Evolutionary conservation across 1,140 invertebrate species (phyloP), one percentile per base, ranked within the genome.

Genomic region (Zaprionus africanus): DNA sequence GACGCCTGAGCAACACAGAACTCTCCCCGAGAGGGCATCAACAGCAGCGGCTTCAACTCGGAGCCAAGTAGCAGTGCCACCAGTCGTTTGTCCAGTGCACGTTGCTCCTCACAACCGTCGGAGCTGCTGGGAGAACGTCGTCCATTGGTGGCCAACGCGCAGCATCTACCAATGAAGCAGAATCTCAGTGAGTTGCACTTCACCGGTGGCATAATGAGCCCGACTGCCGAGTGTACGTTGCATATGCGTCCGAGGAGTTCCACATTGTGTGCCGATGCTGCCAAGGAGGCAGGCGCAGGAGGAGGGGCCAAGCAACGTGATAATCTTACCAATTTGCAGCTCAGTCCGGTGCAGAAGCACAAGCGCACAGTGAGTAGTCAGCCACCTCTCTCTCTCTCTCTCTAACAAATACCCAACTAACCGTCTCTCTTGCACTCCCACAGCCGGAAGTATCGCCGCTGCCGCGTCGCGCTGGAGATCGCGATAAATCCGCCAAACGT

Each of bases 401-500:
- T 51, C 46, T 24, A n/a, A 0, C 0, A 0, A 2, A 17, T 46
- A 6, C 15, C 41, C 7, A 49, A 61, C 11, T 64, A 60, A 69
- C n/a, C 7, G 7, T 58, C 13, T 36, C 72, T 31, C 5, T 41
- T 38, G 9, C 31, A 34, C 31, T 34, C 22, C n/a, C 11, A 36
- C 51, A 91, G 85, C 81, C 81, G 63, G 84, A 82, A 41, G 79
- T 69, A 34, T 90, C 85, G n/a, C 84, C 77, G 34, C 73, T 78
- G 11, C 81, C 80, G 26, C 78, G 66, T 63, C 91, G 91, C 68
- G 59, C 81, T 28, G 61, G 77, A 56, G 94, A 95, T 87, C 94
- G 94, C 76, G 95, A 96, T 91, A 96, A 96, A 80, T 95, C 94
- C 72, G 93, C 93, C 67, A 95, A 95, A 91, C 93, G 95, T 60